A percentile compares a stretch with the other conserved stretches of the same genome.
Evolutionary conservation across 2,797 vertebrate genomes (phyloP).

Genomic region (Microchirus variegatus): DNA sequence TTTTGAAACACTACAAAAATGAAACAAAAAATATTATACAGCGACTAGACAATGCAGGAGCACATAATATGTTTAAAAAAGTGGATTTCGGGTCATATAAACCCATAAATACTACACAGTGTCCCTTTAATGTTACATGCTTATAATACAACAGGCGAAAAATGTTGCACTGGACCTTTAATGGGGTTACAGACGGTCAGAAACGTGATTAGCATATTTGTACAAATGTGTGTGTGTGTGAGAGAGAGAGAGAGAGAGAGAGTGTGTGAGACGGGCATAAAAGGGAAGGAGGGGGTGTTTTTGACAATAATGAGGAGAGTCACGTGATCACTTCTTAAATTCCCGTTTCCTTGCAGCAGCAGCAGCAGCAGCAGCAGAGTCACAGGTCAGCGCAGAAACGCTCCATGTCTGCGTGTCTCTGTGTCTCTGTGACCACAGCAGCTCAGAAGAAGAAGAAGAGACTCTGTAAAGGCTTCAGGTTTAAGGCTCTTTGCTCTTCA

Average conservation of each 20-base stretch:
- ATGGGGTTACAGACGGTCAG: too few relatives aligned
- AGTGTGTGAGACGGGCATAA: too few relatives aligned
- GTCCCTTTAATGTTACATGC: too few relatives aligned
- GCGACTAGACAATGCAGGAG: too few relatives aligned
- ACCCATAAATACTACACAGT: too few relatives aligned
- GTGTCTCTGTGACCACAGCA: constrained; percentile 1
- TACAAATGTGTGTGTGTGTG: not conserved
- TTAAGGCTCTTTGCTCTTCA: constrained; percentile 56
- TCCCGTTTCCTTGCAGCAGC: constrained; percentile 77
- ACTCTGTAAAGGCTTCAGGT: constrained; percentile 50
- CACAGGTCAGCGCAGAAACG: not conserved
- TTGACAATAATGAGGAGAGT: constrained; percentile 71
- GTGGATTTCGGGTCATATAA: too few relatives aligned
- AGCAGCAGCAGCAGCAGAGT: constrained; percentile 71
- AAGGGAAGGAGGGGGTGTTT: constrained; percentile 7
- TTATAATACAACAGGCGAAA: too few relatives aligned
- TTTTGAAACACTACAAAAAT: too few relatives aligned
- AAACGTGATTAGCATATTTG: not conserved
- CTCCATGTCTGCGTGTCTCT: constrained; percentile 22
- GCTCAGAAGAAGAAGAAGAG: not conserved
- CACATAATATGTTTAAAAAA: too few relatives aligned
- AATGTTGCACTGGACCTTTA: too few relatives aligned
- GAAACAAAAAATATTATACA: too few relatives aligned
- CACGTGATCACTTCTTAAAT: constrained; percentile 76
- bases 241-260: not conserved